Conservation (phyloP, 2,113 vertebrate species). For the Cynocephalus volans region DNA sequence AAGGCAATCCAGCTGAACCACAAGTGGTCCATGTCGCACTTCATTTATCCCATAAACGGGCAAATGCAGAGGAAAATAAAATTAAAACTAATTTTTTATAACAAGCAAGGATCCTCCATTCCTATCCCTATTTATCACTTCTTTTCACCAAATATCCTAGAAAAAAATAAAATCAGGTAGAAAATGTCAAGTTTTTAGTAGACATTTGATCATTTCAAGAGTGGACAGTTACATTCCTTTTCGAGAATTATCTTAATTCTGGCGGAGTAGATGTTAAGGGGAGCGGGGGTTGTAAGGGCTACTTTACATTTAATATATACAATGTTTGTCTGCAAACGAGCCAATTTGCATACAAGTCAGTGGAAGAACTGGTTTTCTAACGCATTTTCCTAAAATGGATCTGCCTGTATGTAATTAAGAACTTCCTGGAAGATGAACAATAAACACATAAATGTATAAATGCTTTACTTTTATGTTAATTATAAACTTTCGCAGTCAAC, state of each 20-base stretch:
- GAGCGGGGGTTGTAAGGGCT: neutral
- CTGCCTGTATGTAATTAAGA: neutral
- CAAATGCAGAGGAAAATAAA: neutral
- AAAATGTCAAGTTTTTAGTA: neutral
- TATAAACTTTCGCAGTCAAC: neutral
- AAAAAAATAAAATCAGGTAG: neutral
- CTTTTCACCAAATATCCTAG: neutral
- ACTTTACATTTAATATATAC: neutral
- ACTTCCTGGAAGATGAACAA: slow-evolving; percentile 7
- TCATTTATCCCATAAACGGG: neutral
- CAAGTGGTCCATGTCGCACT: neutral
- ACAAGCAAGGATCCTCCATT: neutral
- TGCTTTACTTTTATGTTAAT: slow-evolving; percentile 16
- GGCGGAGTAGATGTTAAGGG: neutral
- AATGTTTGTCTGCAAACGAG: neutral
- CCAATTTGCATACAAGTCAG: neutral
- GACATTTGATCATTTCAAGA: slow-evolving; percentile 38
- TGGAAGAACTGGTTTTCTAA: slow-evolving; percentile 5
- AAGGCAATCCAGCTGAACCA: neutral
- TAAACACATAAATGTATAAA: neutral
- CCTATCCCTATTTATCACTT: neutral
- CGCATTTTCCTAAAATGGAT: neutral
- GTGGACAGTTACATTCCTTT: neutral
- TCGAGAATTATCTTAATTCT: neutral
- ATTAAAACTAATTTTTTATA: neutral